Evolutionary conservation across 2,888 invertebrate species (phyloP).

Genomic region (Nemotelus pantherinus): DNA sequence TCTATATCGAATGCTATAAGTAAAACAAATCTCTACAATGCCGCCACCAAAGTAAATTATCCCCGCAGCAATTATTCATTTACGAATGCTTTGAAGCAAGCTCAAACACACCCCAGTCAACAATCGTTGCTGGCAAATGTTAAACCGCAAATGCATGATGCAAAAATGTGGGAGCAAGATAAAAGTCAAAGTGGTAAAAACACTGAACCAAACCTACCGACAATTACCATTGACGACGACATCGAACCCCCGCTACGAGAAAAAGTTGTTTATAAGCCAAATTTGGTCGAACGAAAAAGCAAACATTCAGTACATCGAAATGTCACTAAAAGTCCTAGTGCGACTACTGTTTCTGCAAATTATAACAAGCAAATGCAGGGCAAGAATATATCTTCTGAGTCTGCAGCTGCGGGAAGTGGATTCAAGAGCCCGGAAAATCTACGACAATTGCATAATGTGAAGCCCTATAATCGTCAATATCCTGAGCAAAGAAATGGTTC

Average conservation of each 20-base stretch:
- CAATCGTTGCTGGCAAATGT: conserved; percentile 46
- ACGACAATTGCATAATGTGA: conserved; percentile 46
- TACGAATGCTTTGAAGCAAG: conserved; percentile 36
- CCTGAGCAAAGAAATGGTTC: conserved; percentile 30
- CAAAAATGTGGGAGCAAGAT: conserved; percentile 42
- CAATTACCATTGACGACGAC: conserved; percentile 51
- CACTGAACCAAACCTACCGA: conserved; percentile 29
- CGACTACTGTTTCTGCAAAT: conserved; percentile 7
- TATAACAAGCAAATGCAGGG: conserved; percentile 7
- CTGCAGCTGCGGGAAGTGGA: neutral
- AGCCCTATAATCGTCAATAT: conserved; percentile 46
- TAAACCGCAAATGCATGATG: conserved; percentile 46
- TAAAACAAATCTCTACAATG: conserved; percentile 24
- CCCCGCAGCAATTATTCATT: conserved; percentile 33
- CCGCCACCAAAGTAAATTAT: conserved; percentile 29
- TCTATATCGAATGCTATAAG: neutral
- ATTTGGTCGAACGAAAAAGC: conserved; percentile 58
- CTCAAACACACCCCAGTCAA: conserved; percentile 16
- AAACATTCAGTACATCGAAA: conserved; percentile 55
- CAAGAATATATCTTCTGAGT: conserved; percentile 9
- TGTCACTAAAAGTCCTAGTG: conserved; percentile 19
- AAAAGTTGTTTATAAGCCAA: conserved; percentile 54
- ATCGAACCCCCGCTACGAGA: conserved; percentile 50
- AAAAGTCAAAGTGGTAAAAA: conserved; percentile 34
- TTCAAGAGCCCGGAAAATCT: conserved; percentile 11